Base-by-base conservation (phyloP, 92 coral and sea anemone species). In the Paragorgia papillata region DNA sequence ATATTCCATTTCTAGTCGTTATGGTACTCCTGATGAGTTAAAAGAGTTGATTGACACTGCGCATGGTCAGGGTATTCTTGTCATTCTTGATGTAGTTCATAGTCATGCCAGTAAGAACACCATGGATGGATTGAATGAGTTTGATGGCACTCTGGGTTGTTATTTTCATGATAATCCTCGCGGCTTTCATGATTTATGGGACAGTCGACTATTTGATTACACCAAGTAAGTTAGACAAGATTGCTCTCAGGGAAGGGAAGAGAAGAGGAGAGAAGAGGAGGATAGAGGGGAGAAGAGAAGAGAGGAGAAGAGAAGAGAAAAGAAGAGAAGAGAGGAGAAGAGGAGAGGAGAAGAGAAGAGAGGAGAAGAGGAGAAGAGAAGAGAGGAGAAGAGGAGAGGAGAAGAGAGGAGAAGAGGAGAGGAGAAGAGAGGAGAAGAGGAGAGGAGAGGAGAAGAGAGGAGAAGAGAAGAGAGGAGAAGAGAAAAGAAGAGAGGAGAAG, bases 61-160 rank as follows among this genome's bases (percentile, higher is more conserved):
- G 18, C 99, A 95, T 60, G 84, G 85, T 8, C 75, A 89, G 24
- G 99, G 99, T 41, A 89, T 95, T 41, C 34, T 91, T 43, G 99
- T 95, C 3, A 69, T 95, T 1, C 86, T 95, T 25, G 99, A 95
- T 56, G 89, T 95, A 20, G 97, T 95, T 28, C 99, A 95, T 77
- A 95, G 99, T 33, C 99, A 95, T 44, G 89, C 97, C 14, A 92
- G 95, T 40, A 95, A 95, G 73, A 95, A 95, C 80, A 96, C 92
- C 19, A 86, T 95, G 85, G 99, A 95, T 85, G 99, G 99, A 13
- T 59, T 95, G 44, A 95, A 95, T 75, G 86, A 91, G 83, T 95
- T 95, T 85, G 99, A 95, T 57, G 99, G 99, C 13, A 86, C 99
- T 0, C 79, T 80, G 58, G 88, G 97, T 69, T 89, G 99, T 57